Conservation (phyloP, 2,888 invertebrate species). For the Tinea semifulvella region DNA sequence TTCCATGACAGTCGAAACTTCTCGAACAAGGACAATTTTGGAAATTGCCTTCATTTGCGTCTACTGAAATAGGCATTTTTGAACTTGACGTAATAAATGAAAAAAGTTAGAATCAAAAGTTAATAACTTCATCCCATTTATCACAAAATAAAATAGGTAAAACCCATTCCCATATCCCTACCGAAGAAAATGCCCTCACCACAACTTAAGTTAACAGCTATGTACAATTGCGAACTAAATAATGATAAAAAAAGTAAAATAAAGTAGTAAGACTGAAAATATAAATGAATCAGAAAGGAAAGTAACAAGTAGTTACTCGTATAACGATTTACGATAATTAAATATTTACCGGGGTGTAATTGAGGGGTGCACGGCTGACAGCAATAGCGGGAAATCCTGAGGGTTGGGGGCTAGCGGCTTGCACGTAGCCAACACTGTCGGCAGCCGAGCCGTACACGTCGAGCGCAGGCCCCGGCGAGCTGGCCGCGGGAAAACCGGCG, state of each 20-base stretch:
- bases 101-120: constrained; percentile 63
- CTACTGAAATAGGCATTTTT: constrained; percentile 53
- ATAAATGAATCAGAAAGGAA: too few species aligned
- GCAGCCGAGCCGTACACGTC: constrained; percentile 93
- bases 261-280: too few species aligned
- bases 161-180: constrained; percentile 30
- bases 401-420: constrained; percentile 97
- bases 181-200: background rate
- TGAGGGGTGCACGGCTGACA: constrained; percentile 91
- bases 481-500: constrained; percentile 88
- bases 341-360: constrained; percentile 94
- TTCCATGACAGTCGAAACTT: constrained; percentile 60
- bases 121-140: constrained; percentile 65
- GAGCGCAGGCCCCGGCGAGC: constrained; percentile 90
- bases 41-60: constrained; percentile 57
- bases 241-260: too few species aligned
- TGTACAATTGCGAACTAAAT: too few species aligned
- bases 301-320: too few species aligned
- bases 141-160: constrained; percentile 46
- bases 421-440: constrained; percentile 93
- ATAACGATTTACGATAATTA: too few species aligned
- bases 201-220: background rate
- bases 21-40: constrained; percentile 55
- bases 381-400: constrained; percentile 94
- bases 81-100: constrained; percentile 62